phyloP scores from a whole-genome alignment of 1,140 invertebrate genomes.

The Octopus sinensis region DNA sequence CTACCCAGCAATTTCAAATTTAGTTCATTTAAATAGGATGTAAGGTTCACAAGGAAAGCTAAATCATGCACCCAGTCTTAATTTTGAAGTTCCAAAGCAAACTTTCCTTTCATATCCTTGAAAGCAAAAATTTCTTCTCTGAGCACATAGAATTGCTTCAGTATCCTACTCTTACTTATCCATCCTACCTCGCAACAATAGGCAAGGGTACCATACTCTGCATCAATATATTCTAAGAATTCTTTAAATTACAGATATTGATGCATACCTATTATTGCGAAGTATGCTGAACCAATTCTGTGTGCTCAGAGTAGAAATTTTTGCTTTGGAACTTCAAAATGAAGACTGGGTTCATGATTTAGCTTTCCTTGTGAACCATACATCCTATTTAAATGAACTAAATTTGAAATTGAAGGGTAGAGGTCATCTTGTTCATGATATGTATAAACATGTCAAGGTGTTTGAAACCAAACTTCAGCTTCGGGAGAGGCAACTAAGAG shows the following conservation, averaged over 20 bases:
- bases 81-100: neutral
- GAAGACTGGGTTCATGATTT: neutral
- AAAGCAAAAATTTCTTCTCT: too few relatives aligned
- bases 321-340: neutral
- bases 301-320: neutral
- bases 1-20: neutral
- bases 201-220: too few relatives aligned
- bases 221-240: neutral
- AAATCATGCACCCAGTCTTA: neutral
- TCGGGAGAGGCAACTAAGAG: neutral
- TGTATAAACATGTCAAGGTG: constrained; percentile 7
- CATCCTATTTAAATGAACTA: constrained; percentile 2
- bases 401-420: neutral
- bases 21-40: neutral
- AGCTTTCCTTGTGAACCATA: constrained; percentile 1
- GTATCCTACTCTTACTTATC: too few relatives aligned
- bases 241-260: neutral
- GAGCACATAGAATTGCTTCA: too few relatives aligned
- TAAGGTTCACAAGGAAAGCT: neutral
- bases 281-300: neutral
- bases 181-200: too few relatives aligned
- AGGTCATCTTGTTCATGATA: neutral
- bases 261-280: neutral
- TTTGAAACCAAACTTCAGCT: neutral
- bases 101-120: too few relatives aligned